Evolutionary conservation across 2,888 invertebrate species (phyloP).

Genomic region (Hyalella azteca): DNA sequence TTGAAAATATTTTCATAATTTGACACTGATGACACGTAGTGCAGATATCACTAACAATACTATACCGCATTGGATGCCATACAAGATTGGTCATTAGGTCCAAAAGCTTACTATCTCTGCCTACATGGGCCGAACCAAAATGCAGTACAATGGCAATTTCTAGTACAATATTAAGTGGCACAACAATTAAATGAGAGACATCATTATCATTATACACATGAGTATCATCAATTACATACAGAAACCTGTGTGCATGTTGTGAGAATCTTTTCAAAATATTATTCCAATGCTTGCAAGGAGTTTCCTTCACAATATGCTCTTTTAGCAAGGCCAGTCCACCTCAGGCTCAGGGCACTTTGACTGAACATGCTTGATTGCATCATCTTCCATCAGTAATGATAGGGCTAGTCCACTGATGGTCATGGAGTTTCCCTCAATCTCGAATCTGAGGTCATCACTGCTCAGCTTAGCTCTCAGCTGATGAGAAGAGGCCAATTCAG

Average conservation of each 20-base stretch:
- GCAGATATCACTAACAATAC: background rate
- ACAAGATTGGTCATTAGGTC: background rate
- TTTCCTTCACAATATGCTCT: background rate
- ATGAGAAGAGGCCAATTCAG: background rate
- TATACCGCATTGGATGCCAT: background rate
- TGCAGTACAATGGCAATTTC: background rate
- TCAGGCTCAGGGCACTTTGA: too few relatives aligned
- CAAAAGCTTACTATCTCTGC: background rate
- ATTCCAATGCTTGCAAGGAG: background rate
- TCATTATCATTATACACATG: background rate
- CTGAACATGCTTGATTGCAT: background rate
- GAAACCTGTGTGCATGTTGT: background rate
- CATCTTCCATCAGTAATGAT: background rate
- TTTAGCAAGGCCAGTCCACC: background rate
- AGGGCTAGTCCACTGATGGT: background rate
- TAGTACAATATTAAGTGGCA: background rate
- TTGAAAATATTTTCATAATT: background rate
- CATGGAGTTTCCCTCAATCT: background rate
- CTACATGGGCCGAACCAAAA: background rate
- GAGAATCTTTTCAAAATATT: background rate
- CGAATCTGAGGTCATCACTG: background rate
- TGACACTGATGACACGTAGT: constrained; percentile 7
- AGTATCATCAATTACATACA: background rate
- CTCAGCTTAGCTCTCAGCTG: background rate
- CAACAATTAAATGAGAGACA: background rate